Evolutionary conservation across 2,888 invertebrate genomes (phyloP), one percentile per base, ranked within the genome.

Genomic region (Melanchra persicariae): DNA sequence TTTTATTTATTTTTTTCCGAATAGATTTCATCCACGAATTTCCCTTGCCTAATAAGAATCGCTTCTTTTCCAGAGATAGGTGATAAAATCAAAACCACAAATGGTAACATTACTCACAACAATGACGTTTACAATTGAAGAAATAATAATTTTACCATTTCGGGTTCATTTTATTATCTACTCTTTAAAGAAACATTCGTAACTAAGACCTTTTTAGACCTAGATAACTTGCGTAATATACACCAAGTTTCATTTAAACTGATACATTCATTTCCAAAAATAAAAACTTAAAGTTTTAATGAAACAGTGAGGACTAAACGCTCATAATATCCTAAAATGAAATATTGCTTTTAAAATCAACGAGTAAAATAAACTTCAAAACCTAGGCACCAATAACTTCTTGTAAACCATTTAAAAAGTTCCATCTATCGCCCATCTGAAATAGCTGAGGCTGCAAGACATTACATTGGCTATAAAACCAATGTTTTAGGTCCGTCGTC

Each of bases 401-500:
- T n/a, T 49, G 26, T 45, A 34, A 52, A 22, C 55, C 30, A 61
- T 79, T 61, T 68, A 79, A 79, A 72, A 66, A 65, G 47, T n/a
- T n/a, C 51, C 40, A 52, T 59, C 61, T 43, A 82, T 59, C 5
- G 17, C 34, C 54, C 45, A 74, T 82, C 61, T 63, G 54, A 79
- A 79, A 66, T 68, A 40, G 45, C 58, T 66, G 64, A 74, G 52
- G 62, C 66, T 59, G 67, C 52, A 79, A 58, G 65, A 69, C 61
- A 75, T 68, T 76, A 72, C 58, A 51, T 47, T 19, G 52, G 22
- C 52, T 45, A 74, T 84, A 75, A 84, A 81, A 82, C 66, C 68
- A 71, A 78, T 70, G 74, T 71, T 59, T 57, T 22, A 82, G 70
- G 55, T 57, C 40, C 52, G 43, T 54, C 51, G 63, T 67, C 70